Percentiles rank a stretch among this genome's conserved stretches.
These are phyloP conservation scores for Bradypodion pumilum DNA, from an alignment of 2,797 vertebrate genomes.

Conservation along the genomic window DNA sequence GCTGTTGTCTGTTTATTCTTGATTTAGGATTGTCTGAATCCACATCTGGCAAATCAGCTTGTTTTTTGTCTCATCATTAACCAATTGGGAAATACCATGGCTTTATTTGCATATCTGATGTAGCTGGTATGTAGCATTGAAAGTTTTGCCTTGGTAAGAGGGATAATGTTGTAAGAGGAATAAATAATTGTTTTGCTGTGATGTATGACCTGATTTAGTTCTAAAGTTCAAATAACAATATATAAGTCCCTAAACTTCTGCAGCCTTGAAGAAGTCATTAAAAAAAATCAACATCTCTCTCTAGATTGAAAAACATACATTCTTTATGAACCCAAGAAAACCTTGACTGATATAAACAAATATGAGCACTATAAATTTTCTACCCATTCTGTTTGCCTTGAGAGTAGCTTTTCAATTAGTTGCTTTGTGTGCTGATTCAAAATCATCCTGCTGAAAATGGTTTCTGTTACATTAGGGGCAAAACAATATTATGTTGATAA, in stretches of 20 bases:
- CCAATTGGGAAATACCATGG: too few species aligned
- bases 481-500: not conserved
- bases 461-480: not conserved
- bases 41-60: too few species aligned
- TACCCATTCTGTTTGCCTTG: not conserved
- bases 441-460: not conserved
- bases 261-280: not conserved
- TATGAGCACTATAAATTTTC: not conserved
- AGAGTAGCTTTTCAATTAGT: constrained; percentile 1
- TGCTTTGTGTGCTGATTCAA: not conserved
- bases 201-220: too few species aligned
- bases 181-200: too few species aligned
- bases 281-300: not conserved
- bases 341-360: not conserved
- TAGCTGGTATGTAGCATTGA: too few species aligned
- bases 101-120: too few species aligned
- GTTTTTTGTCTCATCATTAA: too few species aligned
- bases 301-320: not conserved
- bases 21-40: too few species aligned
- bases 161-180: too few species aligned
- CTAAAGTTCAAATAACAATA: not conserved
- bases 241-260: constrained; percentile 5
- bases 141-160: too few species aligned
- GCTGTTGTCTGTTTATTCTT: too few species aligned
- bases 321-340: constrained; percentile 12